Evolutionary conservation across 2,888 invertebrate species (phyloP).

Genomic region (Odontocolon sp.): DNA sequence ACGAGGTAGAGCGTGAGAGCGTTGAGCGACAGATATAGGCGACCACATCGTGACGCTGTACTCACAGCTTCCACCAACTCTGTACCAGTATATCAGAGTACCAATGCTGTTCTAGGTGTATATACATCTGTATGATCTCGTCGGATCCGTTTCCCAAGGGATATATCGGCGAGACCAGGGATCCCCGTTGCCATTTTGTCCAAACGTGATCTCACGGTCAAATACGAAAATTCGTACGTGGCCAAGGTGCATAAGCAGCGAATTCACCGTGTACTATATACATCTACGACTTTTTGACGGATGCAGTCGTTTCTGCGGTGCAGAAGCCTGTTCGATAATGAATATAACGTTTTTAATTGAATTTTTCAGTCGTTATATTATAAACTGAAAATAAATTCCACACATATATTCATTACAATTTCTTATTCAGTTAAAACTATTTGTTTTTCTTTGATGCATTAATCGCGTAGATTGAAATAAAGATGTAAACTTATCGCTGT

Average conservation of each 20-base stretch:
- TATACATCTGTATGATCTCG: slow-evolving; percentile 30
- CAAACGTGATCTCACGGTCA: slow-evolving; percentile 77
- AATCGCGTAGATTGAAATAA: slow-evolving; percentile 1
- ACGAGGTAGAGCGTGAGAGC: slow-evolving; percentile 2
- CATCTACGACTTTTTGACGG: slow-evolving; percentile 16
- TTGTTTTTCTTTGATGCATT: too few relatives aligned
- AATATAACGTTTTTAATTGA: slow-evolving; percentile 4
- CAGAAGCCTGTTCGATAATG: background rate
- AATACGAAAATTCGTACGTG: slow-evolving; percentile 79
- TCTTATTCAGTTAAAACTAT: too few relatives aligned
- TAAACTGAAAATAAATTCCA: too few relatives aligned
- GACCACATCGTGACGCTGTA: slow-evolving; percentile 28
- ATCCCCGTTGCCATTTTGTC: slow-evolving; percentile 77
- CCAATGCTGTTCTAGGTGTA: slow-evolving; percentile 4
- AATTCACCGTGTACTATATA: slow-evolving; percentile 18
- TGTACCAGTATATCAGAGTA: background rate
- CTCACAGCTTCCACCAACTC: background rate
- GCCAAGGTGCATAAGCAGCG: slow-evolving; percentile 66
- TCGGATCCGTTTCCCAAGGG: slow-evolving; percentile 47
- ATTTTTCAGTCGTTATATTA: background rate
- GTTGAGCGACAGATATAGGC: slow-evolving; percentile 20
- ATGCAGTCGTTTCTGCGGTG: background rate
- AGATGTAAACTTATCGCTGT: slow-evolving; percentile 1
- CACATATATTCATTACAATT: too few relatives aligned
- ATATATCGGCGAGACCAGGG: slow-evolving; percentile 60